Percentiles rank a stretch among this genome's conserved stretches.
phyloP scores from a whole-genome alignment of 2,113 vertebrate species.

The Misgurnus mizolepis region DNA sequence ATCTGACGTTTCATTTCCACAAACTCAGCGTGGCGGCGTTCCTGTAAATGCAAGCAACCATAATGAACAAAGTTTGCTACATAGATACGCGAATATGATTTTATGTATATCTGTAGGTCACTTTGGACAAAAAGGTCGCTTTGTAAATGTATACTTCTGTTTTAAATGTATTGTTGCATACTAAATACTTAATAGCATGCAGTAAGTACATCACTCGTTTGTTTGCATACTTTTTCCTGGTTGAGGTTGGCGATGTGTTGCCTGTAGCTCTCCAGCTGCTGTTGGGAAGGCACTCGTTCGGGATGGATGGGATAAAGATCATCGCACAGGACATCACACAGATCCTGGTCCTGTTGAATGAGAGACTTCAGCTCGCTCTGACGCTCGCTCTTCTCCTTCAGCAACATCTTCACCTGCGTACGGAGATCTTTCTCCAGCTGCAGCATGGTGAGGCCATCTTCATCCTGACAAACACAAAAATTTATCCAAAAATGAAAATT shows the following conservation, averaged over 20 bases:
- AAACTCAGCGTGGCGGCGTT: constrained; percentile 79
- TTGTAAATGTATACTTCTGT: no score
- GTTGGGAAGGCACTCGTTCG: constrained; percentile 73
- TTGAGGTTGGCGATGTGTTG: constrained; percentile 72
- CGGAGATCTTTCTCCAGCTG: constrained; percentile 88
- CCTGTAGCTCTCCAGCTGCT: constrained; percentile 78
- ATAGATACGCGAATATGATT: no score
- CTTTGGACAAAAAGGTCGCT: no score
- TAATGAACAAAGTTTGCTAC: background rate
- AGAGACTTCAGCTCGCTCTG: constrained; percentile 81
- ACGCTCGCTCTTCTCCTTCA: constrained; percentile 84
- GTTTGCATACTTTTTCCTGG: constrained; percentile 79
- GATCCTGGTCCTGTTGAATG: constrained; percentile 76
- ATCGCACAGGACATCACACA: constrained; percentile 83
- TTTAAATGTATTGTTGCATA: no score
- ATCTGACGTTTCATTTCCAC: constrained; percentile 79
- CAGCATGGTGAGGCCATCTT: constrained; percentile 80
- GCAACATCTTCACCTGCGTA: constrained; percentile 76
- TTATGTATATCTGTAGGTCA: no score
- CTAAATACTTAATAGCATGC: no score
- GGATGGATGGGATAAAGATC: constrained; percentile 65
- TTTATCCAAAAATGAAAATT: no score
- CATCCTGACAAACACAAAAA: constrained; percentile 67
- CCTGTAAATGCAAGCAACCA: constrained; percentile 66
- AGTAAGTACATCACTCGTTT: no score